Conservation (phyloP, 2,797 vertebrate species). For the Acrossocheilus fasciatus region DNA sequence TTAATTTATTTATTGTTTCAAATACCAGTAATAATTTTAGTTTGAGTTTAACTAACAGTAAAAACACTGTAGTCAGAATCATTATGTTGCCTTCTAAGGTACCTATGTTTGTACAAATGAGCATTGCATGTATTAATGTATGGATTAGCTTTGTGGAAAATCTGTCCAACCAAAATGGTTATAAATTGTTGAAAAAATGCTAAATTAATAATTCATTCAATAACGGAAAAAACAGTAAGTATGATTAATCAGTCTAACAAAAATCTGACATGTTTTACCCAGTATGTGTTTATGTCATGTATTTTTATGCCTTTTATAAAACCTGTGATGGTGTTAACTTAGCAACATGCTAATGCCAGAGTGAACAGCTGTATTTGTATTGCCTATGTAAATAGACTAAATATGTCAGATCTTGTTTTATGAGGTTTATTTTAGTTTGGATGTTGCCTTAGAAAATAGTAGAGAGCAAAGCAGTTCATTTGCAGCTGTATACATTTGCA, state of each 20-base stretch:
- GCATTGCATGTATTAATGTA: background rate
- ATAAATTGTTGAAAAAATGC: background rate
- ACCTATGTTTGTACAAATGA: background rate
- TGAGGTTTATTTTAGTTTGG: background rate
- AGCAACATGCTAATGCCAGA: background rate
- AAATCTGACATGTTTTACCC: background rate
- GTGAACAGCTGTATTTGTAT: slow-evolving; percentile 6
- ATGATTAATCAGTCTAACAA: background rate
- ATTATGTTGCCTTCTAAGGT: background rate
- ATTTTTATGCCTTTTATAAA: background rate
- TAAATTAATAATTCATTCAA: background rate
- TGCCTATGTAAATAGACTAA: background rate
- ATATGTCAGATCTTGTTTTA: background rate
- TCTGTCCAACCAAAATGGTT: background rate
- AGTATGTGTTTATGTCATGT: background rate
- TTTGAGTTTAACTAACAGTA: background rate
- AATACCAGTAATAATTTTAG: background rate
- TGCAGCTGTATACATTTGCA: background rate
- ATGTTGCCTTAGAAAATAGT: background rate
- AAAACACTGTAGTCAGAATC: background rate
- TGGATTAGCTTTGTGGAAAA: background rate
- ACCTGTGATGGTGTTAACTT: background rate
- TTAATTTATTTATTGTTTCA: background rate
- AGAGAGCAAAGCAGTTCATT: background rate
- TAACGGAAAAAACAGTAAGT: background rate